phyloP scores from a whole-genome alignment of 2,797 vertebrate species.

The Psittacula derbiana region DNA sequence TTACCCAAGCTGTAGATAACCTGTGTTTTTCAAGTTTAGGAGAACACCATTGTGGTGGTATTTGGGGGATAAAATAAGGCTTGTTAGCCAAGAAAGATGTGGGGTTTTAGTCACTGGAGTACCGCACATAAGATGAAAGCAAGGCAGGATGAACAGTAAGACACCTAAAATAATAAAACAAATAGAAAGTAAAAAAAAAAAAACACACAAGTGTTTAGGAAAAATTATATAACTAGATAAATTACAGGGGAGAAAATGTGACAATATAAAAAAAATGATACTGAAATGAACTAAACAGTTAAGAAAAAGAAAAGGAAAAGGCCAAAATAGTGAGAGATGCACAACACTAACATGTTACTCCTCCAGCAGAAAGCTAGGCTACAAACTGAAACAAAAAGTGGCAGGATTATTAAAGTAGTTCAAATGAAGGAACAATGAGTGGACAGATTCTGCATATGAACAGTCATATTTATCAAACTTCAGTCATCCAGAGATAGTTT shows the following conservation, averaged over 20 bases:
- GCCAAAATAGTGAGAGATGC: not conserved
- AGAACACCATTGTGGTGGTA: not conserved
- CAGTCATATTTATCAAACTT: not conserved
- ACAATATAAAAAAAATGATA: not conserved
- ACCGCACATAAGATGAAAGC: not conserved
- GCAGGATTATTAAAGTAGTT: not conserved
- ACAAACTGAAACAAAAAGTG: not conserved
- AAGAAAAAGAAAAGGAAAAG: not conserved
- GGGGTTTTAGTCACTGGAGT: not conserved
- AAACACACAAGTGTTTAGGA: not conserved
- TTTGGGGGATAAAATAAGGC: not conserved
- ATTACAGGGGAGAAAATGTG: not conserved
- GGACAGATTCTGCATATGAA: not conserved
- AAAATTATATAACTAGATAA: not conserved
- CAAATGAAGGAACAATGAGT: not conserved
- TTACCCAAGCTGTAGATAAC: not conserved
- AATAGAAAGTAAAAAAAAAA: not conserved
- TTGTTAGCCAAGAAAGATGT: not conserved
- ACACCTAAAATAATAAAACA: not conserved
- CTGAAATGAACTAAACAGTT: not conserved
- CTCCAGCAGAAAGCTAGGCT: not conserved
- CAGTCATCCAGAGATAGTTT: not conserved
- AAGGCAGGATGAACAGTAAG: not conserved
- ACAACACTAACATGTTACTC: not conserved
- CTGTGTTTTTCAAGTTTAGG: not conserved